Evolutionary conservation across 1,140 invertebrate species (phyloP).

Genomic region (Tetranychus urticae): DNA sequence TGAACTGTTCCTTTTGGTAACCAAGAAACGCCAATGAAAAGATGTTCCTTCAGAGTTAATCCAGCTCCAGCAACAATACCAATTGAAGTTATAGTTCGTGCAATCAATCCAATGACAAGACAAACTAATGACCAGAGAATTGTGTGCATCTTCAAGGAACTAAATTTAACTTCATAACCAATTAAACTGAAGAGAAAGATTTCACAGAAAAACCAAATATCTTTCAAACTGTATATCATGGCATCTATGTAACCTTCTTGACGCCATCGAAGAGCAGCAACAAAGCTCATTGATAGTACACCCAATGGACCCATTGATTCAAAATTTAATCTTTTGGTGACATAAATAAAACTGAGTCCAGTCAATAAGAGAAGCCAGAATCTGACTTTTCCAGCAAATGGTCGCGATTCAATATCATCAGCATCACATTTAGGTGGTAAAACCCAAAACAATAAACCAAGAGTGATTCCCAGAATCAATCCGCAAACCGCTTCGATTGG

Average conservation of each 20-base stretch:
- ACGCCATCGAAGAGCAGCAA: constrained; percentile 29
- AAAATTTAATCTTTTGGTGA: background rate
- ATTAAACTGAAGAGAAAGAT: constrained; percentile 74
- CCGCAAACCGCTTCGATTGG: constrained; percentile 20
- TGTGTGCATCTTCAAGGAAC: constrained; percentile 15
- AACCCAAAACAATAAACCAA: constrained; percentile 14
- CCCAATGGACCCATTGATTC: constrained; percentile 40
- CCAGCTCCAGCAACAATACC: constrained; percentile 32
- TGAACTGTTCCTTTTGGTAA: constrained; percentile 83
- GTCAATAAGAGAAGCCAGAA: background rate
- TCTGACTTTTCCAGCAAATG: background rate
- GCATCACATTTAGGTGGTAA: constrained; percentile 8
- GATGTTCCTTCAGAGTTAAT: constrained; percentile 54
- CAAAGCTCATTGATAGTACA: constrained; percentile 53
- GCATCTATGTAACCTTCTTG: constrained; percentile 19
- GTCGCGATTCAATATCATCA: background rate
- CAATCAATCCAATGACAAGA: constrained; percentile 27
- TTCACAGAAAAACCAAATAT: constrained; percentile 83
- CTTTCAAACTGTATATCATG: constrained; percentile 53
- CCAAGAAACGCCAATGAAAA: constrained; percentile 68
- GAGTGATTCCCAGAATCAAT: constrained; percentile 15
- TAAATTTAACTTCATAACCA: constrained; percentile 44
- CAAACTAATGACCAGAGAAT: constrained; percentile 16
- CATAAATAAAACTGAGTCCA: background rate
- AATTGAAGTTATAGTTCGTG: constrained; percentile 32